Evolutionary conservation across 2,797 vertebrate genomes (phyloP), one percentile per base, ranked within the genome.

Genomic region (Tenualosa ilisha): DNA sequence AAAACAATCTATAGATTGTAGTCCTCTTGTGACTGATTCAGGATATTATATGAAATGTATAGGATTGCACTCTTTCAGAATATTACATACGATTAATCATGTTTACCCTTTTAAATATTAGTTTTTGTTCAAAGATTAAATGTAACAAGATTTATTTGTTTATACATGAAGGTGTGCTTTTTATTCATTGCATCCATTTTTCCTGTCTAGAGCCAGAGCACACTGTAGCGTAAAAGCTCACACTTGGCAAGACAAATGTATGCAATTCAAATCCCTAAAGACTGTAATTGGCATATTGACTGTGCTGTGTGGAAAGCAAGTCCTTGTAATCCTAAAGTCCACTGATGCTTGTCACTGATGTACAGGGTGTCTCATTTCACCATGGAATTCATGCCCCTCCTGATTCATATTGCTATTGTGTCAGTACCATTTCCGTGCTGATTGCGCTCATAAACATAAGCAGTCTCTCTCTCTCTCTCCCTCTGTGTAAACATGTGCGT

Each of bases 241-340:
- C 72, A 79, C 72, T 79, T 79, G 72, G 46, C 72, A 79, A 79
- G 72, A 79, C 72, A 79, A 79, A 79, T 79, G 40, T 46, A 79
- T 79, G 72, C 72, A 46, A 79, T 79, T 46, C 40, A 46, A 79
- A 79, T 79, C 72, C 72, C 72, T 79, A 91, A 85, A 82, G 84
- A 83, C 86, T 84, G 59, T 85, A 88, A 81, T 89, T 84, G 75
- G 87, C 88, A 85, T 81, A 82, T 75, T 89, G 82, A 88, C 88
- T 87, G 59, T 89, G 86, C 86, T 87, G 59, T 24, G 40, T 65
- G 63, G 82, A 87, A 87, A 85, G 90, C 88, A 79, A 89, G 88
- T 15, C 37, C 83, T 85, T 46, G 86, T 85, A 17, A 87, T 88
- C 75, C 46, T 88, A 92, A 89, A 86, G 87, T 90, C 56, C 81